Percentiles rank a stretch among this genome's conserved stretches.
phyloP scores from a whole-genome alignment of 1,140 invertebrate genomes.

The Armadillidium nasatum region DNA sequence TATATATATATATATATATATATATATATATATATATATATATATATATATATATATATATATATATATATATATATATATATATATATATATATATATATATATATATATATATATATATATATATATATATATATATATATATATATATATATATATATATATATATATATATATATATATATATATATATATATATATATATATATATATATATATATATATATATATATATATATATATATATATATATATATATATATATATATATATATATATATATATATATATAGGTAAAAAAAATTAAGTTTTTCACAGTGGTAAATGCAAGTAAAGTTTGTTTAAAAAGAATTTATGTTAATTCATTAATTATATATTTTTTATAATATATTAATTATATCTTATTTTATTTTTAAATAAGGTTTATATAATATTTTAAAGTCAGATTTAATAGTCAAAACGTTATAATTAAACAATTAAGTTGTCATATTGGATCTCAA shows the following conservation, averaged over 20 bases:
- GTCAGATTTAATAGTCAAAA: too few relatives aligned
- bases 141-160: constrained; percentile 6
- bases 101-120: constrained; percentile 14
- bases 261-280: not conserved
- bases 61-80: constrained; percentile 2
- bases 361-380: too few relatives aligned
- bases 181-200: not conserved
- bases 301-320: too few relatives aligned
- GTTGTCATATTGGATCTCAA: too few relatives aligned
- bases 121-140: not conserved
- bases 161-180: constrained; percentile 4
- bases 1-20: not conserved
- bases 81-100: too few relatives aligned
- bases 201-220: constrained; percentile 6
- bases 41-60: not conserved
- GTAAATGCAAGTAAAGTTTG: too few relatives aligned
- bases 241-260: not conserved
- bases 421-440: too few relatives aligned
- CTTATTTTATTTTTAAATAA: too few relatives aligned
- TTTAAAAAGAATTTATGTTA: too few relatives aligned
- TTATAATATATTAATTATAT: too few relatives aligned
- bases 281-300: not conserved
- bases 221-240: constrained; percentile 6
- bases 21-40: not conserved
- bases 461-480: too few relatives aligned